phyloP scores from a whole-genome alignment of 2,113 vertebrate genomes.

The Cinclus mexicanus region DNA sequence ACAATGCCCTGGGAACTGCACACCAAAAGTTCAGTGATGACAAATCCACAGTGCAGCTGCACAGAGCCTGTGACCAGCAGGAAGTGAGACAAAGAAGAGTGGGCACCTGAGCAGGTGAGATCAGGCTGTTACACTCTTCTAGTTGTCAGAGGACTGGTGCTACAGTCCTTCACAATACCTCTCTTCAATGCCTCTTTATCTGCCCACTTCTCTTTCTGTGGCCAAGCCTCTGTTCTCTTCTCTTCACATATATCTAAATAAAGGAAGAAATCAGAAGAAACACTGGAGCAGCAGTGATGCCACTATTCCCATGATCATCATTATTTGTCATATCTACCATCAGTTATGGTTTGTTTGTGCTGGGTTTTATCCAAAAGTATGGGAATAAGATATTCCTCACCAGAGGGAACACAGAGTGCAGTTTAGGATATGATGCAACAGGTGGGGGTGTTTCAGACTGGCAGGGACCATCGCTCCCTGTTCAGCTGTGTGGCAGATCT shows the following conservation, averaged over 20 bases:
- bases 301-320: neutral
- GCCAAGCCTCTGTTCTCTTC: neutral
- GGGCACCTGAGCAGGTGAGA: neutral
- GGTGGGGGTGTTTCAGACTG: neutral
- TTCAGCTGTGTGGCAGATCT: accelerated
- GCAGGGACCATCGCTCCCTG: neutral
- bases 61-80: neutral
- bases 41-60: neutral
- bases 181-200: neutral
- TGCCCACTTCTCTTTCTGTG: neutral
- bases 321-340: neutral
- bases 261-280: neutral
- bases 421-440: neutral
- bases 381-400: neutral
- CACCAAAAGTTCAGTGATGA: neutral
- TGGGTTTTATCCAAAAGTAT: neutral
- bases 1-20: neutral
- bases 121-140: neutral
- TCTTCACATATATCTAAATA: neutral
- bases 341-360: neutral
- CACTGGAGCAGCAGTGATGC: neutral
- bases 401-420: neutral
- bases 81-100: neutral
- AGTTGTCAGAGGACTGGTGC: neutral
- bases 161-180: accelerated